Base-by-base conservation (phyloP, 23 tunicate species). In the Ciona savignyi region DNA sequence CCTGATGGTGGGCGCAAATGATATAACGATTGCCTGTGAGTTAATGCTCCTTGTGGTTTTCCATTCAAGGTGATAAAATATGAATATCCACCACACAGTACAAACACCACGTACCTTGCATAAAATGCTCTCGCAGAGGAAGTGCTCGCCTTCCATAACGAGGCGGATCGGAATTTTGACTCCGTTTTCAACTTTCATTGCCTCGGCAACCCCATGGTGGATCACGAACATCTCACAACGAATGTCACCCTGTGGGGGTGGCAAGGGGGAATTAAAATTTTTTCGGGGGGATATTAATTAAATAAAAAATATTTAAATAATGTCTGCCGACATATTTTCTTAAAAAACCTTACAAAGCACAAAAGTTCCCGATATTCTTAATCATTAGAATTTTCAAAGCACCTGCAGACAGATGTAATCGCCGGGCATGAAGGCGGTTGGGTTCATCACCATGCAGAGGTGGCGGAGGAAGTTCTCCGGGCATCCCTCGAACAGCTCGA, bases 341-440 rank as follows among this genome's bases (percentile, higher is more conserved):
- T 15, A 51, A 51, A 51, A 51, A 51, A 51, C 19, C 62, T 15
- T 15, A 51, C 19, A 51, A 51, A 51, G 21, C 62, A 51, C 19
- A 21, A 51, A n/a, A n/a, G n/a, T n/a, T n/a, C n/a, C n/a, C n/a
- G n/a, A n/a, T n/a, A n/a, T n/a, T n/a, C n/a, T n/a, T n/a, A n/a
- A n/a, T n/a, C n/a, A n/a, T n/a, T n/a, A n/a, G n/a, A n/a, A n/a
- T n/a, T n/a, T n/a, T n/a, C 2, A n/a, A 69, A 69, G 33, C 4
- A 85, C 97, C 78, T 91, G 82, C 32, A 85, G 74, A 78, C 97
- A 91, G 24, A 91, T 85, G 70, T 84, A 85, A 71, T 91, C 97
- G 21, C 87, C 86, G 6, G 97, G 97, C 86, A 81, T 91, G 73
- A 67, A 91, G 25, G 93, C 78, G 0, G 74, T 70, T 1, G 97